Percentiles rank a stretch among this genome's conserved stretches.
Conservation (phyloP, 2,888 invertebrate genomes). For the Caenorhabditis afra region DNA sequence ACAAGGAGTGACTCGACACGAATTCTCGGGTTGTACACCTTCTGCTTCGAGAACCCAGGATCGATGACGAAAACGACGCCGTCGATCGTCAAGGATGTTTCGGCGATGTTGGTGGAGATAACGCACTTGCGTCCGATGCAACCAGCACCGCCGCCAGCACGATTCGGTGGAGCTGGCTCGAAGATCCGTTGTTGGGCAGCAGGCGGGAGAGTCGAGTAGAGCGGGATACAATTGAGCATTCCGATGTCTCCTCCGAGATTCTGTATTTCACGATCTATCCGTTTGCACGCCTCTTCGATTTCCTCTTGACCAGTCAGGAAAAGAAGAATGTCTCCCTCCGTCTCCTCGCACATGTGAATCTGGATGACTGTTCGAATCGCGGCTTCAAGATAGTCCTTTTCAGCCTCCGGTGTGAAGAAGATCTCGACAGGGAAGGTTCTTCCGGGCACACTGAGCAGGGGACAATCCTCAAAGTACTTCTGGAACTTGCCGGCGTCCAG, state of each 20-base stretch:
- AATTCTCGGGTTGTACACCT: constrained; percentile 91
- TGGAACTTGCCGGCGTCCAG: constrained; percentile 98
- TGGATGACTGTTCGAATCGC: constrained; percentile 97
- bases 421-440: constrained; percentile 96
- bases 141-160: constrained; percentile 87
- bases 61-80: constrained; percentile 99
- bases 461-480: constrained; percentile 98
- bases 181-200: constrained; percentile 92
- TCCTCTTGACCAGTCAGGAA: constrained; percentile 92
- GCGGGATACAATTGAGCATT: constrained; percentile 96
- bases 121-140: constrained; percentile 86
- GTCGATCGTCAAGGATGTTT: constrained; percentile 98
- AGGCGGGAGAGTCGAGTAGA: constrained; percentile 98
- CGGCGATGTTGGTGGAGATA: constrained; percentile 98
- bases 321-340: constrained; percentile 89
- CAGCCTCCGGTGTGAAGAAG: constrained; percentile 98
- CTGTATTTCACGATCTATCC: constrained; percentile 95
- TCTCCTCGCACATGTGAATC: constrained; percentile 89
- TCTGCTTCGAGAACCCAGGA: constrained; percentile 99
- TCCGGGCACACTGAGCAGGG: constrained; percentile 97
- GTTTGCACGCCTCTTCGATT: constrained; percentile 98
- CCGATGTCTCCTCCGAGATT: constrained; percentile 92
- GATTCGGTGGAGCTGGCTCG: constrained; percentile 94
- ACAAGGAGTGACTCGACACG: constrained; percentile 97
- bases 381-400: constrained; percentile 97